Evolutionary conservation across 2,888 invertebrate genomes (phyloP), one percentile per base, ranked within the genome.

Genomic region (Teinopalpus imperialis): DNA sequence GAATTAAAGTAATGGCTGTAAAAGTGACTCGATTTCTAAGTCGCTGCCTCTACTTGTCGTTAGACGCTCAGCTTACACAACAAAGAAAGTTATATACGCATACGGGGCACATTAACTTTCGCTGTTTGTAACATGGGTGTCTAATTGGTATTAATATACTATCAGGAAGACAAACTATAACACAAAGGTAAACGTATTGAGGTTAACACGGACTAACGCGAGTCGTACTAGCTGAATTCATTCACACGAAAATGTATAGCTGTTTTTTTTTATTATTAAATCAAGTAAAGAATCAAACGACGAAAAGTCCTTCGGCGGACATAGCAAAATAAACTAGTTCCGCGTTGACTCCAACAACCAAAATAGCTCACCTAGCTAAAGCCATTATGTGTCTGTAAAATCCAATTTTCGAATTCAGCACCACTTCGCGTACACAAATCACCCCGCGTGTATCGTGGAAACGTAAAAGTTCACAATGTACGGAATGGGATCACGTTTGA

Each of bases 351-450:
- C 73, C 78, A 86, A 78, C 83, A 85, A 83, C 85, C 70, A 80
- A 86, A 87, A 88, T 87, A 88, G 79, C 88, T 87, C 78, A 88
- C 88, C 88, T 88, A 81, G 88, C 88, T 88, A 88, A 87, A 82
- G 88, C 88, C 88, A 88, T 88, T 78, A 83, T 87, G 79, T 81
- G 75, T 79, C 83, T 78, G 85, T 83, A 83, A 77, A 87, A 88
- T 88, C 88, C 88, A 87, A 87, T 82, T 85, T 85, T 82, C 81
- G 81, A 78, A 79, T 72, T 68, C 69, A 68, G 72, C 78, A 82
- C 73, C 78, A 82, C 81, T 82, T 75, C 59, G 73, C 71, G 64
- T 68, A 73, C 85, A 83, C 82, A 75, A 81, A 75, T 66, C 75
- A 78, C 69, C 70, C 71, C 66, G 67, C 70, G 66, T 69, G 59